Percentiles rank a stretch among this genome's conserved stretches.
Evolutionary conservation across 1,140 invertebrate species (phyloP).

Genomic region (Schlechtendalia chinensis): DNA sequence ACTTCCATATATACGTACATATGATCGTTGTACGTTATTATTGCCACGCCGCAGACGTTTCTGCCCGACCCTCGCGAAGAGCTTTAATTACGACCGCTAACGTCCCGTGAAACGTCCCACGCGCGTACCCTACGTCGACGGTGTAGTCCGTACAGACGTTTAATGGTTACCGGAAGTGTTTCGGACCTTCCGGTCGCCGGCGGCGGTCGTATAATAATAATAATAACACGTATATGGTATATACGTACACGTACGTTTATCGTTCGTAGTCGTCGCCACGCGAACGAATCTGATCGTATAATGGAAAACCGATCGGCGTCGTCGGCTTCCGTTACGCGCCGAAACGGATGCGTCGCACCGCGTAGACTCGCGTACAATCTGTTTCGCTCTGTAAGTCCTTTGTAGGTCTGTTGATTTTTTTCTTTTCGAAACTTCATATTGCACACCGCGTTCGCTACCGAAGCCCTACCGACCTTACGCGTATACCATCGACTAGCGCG

Average conservation of each 20-base stretch:
- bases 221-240: too few relatives aligned
- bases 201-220: not conserved
- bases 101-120: conserved; percentile 34
- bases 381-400: too few relatives aligned
- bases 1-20: too few relatives aligned
- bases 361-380: too few relatives aligned
- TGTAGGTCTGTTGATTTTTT: too few relatives aligned
- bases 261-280: not conserved
- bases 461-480: too few relatives aligned
- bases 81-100: conserved; percentile 39
- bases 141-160: not conserved
- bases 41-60: not conserved
- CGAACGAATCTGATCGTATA: not conserved
- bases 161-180: conserved; percentile 30
- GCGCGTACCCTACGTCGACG: not conserved
- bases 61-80: not conserved
- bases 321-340: too few relatives aligned
- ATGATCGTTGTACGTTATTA: too few relatives aligned
- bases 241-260: not conserved
- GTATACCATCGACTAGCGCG: too few relatives aligned
- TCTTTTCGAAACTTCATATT: too few relatives aligned
- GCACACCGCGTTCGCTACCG: too few relatives aligned
- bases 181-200: conserved; percentile 25
- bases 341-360: too few relatives aligned
- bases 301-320: not conserved